Evolutionary conservation across 1,140 invertebrate genomes (phyloP), one percentile per base, ranked within the genome.

Genomic region (Brachionus rubens): DNA sequence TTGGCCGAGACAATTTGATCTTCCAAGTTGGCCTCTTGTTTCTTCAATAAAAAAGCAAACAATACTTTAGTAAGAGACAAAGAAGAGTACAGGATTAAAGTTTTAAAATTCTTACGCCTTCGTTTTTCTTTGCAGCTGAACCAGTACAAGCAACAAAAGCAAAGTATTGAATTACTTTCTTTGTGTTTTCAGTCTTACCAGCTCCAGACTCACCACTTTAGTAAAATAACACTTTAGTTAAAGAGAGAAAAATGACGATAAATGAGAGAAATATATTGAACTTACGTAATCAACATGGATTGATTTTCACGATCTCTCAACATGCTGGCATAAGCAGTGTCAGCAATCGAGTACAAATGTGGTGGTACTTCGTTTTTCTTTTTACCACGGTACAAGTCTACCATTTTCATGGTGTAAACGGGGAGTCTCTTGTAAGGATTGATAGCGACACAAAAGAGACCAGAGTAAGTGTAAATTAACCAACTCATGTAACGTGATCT

Each of bases 381-480:
- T 88, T 94, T 94, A 85, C 96, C 95, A 87, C 94, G 91, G 90
- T 98, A 99, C 83, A 98, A 88, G 86, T 92, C 92, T 82, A 97
- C 93, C 83, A 93, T 96, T 86, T 92, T 91, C 81, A 88, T 88
- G 79, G 95, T 98, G 88, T 99, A 99, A 85, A 99, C 98, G 80
- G 97, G 97, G 88, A 93, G 96, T 82, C 97, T 90, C 88, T 98
- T 98, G 91, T 99, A 99, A 80, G 96, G 96, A 88, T 99, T 99
- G 89, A 99, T 97, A 82, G 95, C 95, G 82, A 99, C 94, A 86
- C 96, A 99, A 90, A 99, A 99, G 83, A 99, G 90, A 85, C 96
- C 96, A 81, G 97, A 99, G 86, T 99, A 99, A 81, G 97, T 99
- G 89, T 99, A 98, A 87, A 99, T 99, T 82, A 98, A 90, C 86